A percentile compares a stretch with the other conserved stretches of the same genome.
These are phyloP conservation scores for Diaphora mendica DNA, from an alignment of 2,888 invertebrate species.

Conservation along the genomic window DNA sequence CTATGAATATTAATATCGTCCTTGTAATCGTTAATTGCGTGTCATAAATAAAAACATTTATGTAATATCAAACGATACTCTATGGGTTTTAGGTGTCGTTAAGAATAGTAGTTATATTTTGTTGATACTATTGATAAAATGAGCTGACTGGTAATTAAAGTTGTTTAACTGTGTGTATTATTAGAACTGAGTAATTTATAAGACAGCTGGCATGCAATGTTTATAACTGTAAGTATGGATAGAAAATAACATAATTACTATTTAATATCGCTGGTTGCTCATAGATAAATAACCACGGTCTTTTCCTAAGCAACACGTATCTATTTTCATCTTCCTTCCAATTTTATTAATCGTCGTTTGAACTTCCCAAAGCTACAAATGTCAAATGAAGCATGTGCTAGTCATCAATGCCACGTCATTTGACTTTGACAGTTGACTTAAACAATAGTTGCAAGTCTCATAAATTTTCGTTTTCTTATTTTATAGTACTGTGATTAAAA, in stretches of 20 bases:
- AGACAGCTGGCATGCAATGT: neutral
- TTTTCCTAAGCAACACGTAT: neutral
- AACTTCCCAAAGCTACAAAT: no score
- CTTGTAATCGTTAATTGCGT: constrained; percentile 38
- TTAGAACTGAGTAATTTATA: neutral
- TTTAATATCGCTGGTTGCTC: no score
- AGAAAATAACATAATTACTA: neutral
- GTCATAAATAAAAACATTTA: constrained; percentile 13
- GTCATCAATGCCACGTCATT: no score
- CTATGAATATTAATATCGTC: constrained; percentile 47
- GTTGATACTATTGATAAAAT: neutral
- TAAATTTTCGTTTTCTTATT: no score
- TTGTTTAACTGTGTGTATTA: neutral
- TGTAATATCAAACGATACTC: neutral
- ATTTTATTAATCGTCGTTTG: no score
- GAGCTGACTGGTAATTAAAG: neutral
- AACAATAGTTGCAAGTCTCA: no score
- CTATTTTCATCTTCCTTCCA: neutral
- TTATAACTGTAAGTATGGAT: neutral
- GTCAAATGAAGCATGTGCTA: no score
- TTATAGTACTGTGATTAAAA: no score
- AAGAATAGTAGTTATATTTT: neutral
- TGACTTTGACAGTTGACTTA: no score
- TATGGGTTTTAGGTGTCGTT: constrained; percentile 1
- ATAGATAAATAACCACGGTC: no score